Percentiles rank a stretch among this genome's conserved stretches.
Conservation (phyloP, 1,140 invertebrate species). For the Meloidogyne exigua region DNA sequence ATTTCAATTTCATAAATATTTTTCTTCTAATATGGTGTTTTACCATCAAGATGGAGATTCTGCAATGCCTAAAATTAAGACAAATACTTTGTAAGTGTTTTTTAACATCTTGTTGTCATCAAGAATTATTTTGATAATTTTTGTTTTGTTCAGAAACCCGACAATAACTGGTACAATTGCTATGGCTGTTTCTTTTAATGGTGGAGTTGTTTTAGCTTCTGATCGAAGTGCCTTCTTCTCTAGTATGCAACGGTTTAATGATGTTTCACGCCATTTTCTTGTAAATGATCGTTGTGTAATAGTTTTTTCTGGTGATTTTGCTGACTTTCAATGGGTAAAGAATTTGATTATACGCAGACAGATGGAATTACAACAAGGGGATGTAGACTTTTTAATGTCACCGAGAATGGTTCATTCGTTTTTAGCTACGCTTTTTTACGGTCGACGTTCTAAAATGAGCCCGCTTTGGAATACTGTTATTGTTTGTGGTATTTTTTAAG, state of each 20-base stretch:
- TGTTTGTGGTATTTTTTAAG: slow-evolving; percentile 43
- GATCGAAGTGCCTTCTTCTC: slow-evolving; percentile 57
- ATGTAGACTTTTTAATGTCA: slow-evolving; percentile 27
- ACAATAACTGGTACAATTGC: slow-evolving; percentile 63
- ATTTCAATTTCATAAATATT: neutral
- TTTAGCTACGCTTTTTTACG: slow-evolving; percentile 57
- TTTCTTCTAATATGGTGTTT: neutral
- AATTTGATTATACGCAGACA: slow-evolving; percentile 60
- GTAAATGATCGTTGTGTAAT: slow-evolving; percentile 56
- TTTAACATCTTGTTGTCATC: too few species aligned
- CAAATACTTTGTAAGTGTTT: neutral
- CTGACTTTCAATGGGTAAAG: slow-evolving; percentile 62
- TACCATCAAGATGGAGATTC: neutral
- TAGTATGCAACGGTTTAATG: slow-evolving; percentile 53
- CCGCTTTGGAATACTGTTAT: slow-evolving; percentile 61
- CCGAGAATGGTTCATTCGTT: slow-evolving; percentile 57
- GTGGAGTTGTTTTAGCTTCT: slow-evolving; percentile 55
- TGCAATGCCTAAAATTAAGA: neutral
- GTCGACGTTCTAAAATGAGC: slow-evolving; percentile 59
- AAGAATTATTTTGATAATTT: neutral
- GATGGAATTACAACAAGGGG: slow-evolving; percentile 27
- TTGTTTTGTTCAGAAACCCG: neutral
- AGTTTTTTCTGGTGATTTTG: slow-evolving; percentile 59
- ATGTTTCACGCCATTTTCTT: slow-evolving; percentile 35
- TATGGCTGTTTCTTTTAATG: slow-evolving; percentile 57